Evolutionary conservation across 2,797 vertebrate genomes (phyloP).

Genomic region (Danio choprae): DNA sequence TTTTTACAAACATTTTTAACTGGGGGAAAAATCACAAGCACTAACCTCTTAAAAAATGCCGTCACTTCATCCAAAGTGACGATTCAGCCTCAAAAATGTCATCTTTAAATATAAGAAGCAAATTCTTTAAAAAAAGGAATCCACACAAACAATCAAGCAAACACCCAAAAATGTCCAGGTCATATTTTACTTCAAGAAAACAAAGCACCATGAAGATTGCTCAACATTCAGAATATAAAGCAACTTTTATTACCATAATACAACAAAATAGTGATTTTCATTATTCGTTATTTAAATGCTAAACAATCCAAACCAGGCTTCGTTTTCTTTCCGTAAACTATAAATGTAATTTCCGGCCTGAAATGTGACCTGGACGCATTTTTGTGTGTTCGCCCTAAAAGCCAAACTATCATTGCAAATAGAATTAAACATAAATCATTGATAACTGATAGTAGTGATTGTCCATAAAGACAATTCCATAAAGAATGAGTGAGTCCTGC

Average conservation of each 20-base stretch:
- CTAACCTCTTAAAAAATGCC: constrained; percentile 11
- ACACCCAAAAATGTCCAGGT: constrained; percentile 9
- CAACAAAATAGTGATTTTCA: no score
- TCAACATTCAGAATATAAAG: no score
- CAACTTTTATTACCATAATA: no score
- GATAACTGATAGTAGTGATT: constrained; percentile 20
- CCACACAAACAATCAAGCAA: constrained; percentile 26
- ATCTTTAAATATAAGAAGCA: constrained; percentile 70
- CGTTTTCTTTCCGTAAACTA: not conserved
- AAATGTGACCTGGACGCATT: constrained; percentile 1
- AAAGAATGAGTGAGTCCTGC: not conserved
- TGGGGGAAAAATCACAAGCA: constrained; percentile 7
- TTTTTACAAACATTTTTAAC: constrained; percentile 11
- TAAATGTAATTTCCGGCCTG: no score
- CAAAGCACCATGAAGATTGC: no score
- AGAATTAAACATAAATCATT: constrained; percentile 19
- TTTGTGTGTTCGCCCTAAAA: not conserved
- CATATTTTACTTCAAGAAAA: not conserved
- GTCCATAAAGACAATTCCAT: constrained; percentile 20
- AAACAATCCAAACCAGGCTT: not conserved
- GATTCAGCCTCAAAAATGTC: constrained; percentile 61
- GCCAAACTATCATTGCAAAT: constrained; percentile 7
- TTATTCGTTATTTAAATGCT: no score
- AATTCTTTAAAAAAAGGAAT: constrained; percentile 58
- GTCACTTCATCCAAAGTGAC: constrained; percentile 63